Conservation (phyloP, 2,113 vertebrate species). For the Todiramphus saurophagus region DNA sequence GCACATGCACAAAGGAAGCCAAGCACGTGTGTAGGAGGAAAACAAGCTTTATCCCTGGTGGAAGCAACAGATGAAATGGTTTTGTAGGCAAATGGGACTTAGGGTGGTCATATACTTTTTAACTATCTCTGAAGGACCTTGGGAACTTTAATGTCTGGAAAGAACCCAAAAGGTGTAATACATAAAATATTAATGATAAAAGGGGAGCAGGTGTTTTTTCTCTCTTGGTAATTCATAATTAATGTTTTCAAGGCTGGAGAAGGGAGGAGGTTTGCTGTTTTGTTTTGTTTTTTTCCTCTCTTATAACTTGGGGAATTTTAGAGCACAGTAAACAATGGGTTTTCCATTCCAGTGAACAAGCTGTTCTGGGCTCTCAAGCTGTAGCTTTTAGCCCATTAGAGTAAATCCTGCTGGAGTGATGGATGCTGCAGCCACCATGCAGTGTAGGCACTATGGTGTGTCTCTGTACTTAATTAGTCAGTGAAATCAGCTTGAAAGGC, state of each 20-base stretch:
- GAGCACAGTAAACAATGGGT: not conserved
- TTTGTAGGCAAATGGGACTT: not conserved
- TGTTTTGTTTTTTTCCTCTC: not conserved
- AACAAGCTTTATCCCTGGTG: not conserved
- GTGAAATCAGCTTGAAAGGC: slow-evolving; percentile 41
- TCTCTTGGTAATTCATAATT: slow-evolving; percentile 31
- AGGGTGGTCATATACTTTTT: not conserved
- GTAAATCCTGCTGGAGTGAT: slow-evolving; percentile 15
- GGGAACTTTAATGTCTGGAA: not conserved
- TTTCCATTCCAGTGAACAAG: slow-evolving; percentile 19
- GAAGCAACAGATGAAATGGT: not conserved
- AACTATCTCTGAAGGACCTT: not conserved
- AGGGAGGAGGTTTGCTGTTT: not conserved
- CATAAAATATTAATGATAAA: slow-evolving; percentile 14
- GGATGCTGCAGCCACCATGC: not conserved
- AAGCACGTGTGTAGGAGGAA: not conserved
- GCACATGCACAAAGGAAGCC: not conserved
- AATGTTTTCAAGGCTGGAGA: not conserved
- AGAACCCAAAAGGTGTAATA: not conserved
- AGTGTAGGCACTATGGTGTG: not conserved
- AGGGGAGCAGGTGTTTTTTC: slow-evolving; percentile 9
- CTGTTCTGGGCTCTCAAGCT: not conserved
- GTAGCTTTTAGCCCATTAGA: not conserved
- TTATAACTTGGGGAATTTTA: slow-evolving; percentile 15
- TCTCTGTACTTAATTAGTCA: slow-evolving; percentile 37